A percentile compares a stretch with the other conserved stretches of the same genome.
These are phyloP conservation scores for Poecilia gillii DNA, from an alignment of 2,797 vertebrate species.

Conservation along the genomic window DNA sequence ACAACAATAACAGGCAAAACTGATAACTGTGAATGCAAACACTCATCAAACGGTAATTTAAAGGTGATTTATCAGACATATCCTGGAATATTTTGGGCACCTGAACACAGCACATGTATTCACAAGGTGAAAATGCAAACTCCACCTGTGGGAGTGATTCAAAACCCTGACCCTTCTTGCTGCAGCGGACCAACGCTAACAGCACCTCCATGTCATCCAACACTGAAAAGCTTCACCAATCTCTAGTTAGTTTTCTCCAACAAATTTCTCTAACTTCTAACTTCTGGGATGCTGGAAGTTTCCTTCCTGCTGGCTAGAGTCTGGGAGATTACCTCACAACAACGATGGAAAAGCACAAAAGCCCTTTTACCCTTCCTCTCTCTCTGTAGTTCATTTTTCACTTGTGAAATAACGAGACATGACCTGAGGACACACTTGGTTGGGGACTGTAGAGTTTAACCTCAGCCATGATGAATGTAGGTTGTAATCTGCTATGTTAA, in stretches of 20 bases:
- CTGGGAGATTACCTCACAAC: not conserved
- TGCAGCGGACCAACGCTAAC: not conserved
- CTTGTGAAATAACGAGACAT: not conserved
- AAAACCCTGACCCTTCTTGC: not conserved
- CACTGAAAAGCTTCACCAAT: not conserved
- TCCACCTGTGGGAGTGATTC: not conserved
- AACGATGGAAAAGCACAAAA: not conserved
- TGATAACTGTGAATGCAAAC: not conserved
- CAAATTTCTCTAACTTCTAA: not conserved
- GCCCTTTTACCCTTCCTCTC: not conserved
- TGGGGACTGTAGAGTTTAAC: conserved; percentile 31
- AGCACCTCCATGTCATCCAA: not conserved
- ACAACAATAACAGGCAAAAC: not conserved
- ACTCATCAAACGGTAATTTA: not conserved
- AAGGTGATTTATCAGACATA: not conserved
- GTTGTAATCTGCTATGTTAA: conserved; percentile 47
- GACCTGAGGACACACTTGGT: conserved; percentile 15
- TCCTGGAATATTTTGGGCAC: not conserved
- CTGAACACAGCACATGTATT: not conserved
- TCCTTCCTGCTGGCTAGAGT: not conserved
- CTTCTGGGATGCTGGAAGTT: not conserved
- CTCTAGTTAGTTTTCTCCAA: not conserved
- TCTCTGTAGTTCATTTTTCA: not conserved
- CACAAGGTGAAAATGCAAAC: not conserved
- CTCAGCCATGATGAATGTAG: conserved; percentile 25